Percentiles rank a stretch among this genome's conserved stretches.
Evolutionary conservation across 2,888 invertebrate species (phyloP).

Genomic region (Caprella mutica): DNA sequence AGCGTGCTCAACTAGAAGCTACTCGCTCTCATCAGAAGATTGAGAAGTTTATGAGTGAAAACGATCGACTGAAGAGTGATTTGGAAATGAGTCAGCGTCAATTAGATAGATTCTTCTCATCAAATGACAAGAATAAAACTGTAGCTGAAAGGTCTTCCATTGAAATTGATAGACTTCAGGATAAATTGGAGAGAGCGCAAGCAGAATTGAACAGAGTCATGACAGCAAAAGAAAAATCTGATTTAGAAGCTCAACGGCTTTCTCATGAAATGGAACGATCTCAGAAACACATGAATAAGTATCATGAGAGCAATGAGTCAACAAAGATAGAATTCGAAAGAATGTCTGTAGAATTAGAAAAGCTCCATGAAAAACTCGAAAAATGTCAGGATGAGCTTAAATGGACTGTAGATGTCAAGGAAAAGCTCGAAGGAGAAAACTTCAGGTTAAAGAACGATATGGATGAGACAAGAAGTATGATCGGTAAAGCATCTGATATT

Average conservation of each 20-base stretch:
- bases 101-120: constrained; percentile 35
- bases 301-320: constrained; percentile 68
- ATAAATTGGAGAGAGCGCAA: constrained; percentile 37
- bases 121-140: constrained; percentile 35
- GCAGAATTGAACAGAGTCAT: constrained; percentile 38
- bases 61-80: constrained; percentile 37
- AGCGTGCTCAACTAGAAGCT: constrained; percentile 46
- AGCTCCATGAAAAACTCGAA: constrained; percentile 69
- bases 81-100: constrained; percentile 36
- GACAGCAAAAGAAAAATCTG: constrained; percentile 34
- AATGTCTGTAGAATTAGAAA: constrained; percentile 65
- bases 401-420: constrained; percentile 51
- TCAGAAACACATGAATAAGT: constrained; percentile 68
- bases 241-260: constrained; percentile 34
- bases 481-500: constrained; percentile 51
- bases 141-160: constrained; percentile 40
- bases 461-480: constrained; percentile 46
- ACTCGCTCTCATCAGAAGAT: constrained; percentile 32
- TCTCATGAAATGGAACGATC: constrained; percentile 54
- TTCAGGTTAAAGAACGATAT: constrained; percentile 34
- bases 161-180: constrained; percentile 47
- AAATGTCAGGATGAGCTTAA: constrained; percentile 46
- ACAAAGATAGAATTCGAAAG: constrained; percentile 74
- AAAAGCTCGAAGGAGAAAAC: constrained; percentile 38
- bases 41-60: constrained; percentile 48